Evolutionary conservation across 2,797 vertebrate species (phyloP), one percentile per base, ranked within the genome.

Genomic region (Ptychobarbus kaznakovi): DNA sequence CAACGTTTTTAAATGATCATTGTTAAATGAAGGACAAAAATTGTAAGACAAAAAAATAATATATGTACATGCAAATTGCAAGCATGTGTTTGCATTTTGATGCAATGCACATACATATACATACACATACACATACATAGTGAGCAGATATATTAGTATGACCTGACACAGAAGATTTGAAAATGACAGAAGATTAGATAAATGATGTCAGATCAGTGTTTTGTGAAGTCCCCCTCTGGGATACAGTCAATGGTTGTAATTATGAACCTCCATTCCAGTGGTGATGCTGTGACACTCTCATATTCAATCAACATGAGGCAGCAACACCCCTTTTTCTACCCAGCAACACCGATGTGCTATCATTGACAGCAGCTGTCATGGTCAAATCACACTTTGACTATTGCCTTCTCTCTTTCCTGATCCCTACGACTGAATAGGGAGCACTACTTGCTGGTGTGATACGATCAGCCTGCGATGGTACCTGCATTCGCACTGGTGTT

Each of bases 251-350:
- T 85, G 63, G 75, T 46, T 80, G 83, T 83, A 85, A 88, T 81
- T 76, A 66, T 77, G 80, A 74, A 70, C 58, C 86, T 88, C 82
- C 80, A 77, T 81, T 90, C 80, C 83, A 75, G 73, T 69, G 77
- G 66, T 81, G 87, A 83, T 86, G 87, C 86, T 88, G 58, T 81
- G 86, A 84, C 86, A 87, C 89, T 87, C 83, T 87, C 81, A 86
- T 86, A 88, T 86, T 88, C 87, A 82, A 88, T 88, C 86, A 87
- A 82, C 84, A 90, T 86, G 89, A 90, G 89, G 89, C 86, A 88
- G 89, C 89, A 90, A 88, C 89, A 85, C 86, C 87, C 85, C 80
- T 80, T 88, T 88, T 89, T 89, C 89, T 90, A 90, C 89, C 89
- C 88, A 90, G 89, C 89, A 90, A 90, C 89, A 90, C 89, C 68